A percentile compares a stretch with the other conserved stretches of the same genome.
These are phyloP conservation scores for Drosophila putrida DNA, from an alignment of 2,888 invertebrate genomes.

Conservation along the genomic window DNA sequence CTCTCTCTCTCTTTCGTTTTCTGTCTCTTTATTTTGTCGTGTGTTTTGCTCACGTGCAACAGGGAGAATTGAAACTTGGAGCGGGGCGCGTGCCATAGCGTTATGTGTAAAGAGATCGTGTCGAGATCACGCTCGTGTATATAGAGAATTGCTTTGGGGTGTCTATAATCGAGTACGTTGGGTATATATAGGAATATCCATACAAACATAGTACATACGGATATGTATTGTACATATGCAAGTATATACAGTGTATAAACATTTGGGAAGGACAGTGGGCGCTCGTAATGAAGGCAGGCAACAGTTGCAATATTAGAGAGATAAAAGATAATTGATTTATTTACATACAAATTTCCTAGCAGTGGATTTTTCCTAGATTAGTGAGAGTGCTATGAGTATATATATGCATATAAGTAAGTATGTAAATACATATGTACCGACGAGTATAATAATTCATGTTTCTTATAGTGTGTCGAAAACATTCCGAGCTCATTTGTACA, in stretches of 20 bases:
- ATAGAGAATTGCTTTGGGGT: conserved; percentile 34
- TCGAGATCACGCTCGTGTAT: conserved; percentile 56
- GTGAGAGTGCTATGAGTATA: conserved; percentile 9
- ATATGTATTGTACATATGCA: conserved; percentile 11
- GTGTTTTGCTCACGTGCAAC: conserved; percentile 64
- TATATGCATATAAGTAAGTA: not conserved
- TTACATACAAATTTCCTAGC: conserved; percentile 49
- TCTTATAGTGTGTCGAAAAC: not conserved
- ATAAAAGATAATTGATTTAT: conserved; percentile 65
- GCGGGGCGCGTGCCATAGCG: conserved; percentile 66
- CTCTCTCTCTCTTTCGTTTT: conserved; percentile 5
- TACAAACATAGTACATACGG: conserved; percentile 2
- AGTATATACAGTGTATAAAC: conserved; percentile 39
- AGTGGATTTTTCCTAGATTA: conserved; percentile 24
- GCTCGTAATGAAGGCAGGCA: conserved; percentile 9
- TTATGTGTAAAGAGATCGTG: conserved; percentile 66
- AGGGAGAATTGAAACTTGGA: conserved; percentile 35
- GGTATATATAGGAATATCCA: conserved; percentile 2
- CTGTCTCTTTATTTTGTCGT: conserved; percentile 27
- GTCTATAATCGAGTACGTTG: conserved; percentile 49
- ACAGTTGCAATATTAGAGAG: conserved; percentile 12
- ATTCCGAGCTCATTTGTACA: not conserved
- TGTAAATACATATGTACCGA: not conserved
- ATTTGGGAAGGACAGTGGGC: conserved; percentile 29
- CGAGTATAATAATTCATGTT: not conserved